phyloP scores from a whole-genome alignment of 2,113 vertebrate species.

The Gasterosteus nipponicus region DNA sequence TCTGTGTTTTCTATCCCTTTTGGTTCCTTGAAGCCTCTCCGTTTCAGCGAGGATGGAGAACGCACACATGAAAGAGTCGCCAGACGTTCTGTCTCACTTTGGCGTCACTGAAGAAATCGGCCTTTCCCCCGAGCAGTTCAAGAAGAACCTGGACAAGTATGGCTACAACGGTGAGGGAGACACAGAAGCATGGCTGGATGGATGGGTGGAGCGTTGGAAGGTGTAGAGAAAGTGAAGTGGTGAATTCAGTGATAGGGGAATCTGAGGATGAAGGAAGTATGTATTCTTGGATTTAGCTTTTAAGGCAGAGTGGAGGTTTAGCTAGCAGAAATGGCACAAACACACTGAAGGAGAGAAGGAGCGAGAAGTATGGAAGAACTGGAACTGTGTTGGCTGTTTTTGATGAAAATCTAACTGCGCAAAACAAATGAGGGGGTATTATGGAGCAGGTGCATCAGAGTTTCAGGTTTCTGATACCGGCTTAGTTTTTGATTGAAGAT shows the following conservation, averaged over 20 bases:
- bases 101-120: constrained; percentile 86
- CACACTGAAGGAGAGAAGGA: constrained; percentile 6
- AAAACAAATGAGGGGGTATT: constrained; percentile 34
- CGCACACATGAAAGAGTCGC: constrained; percentile 83
- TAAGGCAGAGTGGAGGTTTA: constrained; percentile 9
- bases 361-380: neutral
- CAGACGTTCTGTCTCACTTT: constrained; percentile 87
- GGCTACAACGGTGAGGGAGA: constrained; percentile 89
- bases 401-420: constrained; percentile 35
- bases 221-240: constrained; percentile 5
- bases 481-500: constrained; percentile 23
- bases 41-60: constrained; percentile 86
- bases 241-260: constrained; percentile 16
- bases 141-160: constrained; percentile 87
- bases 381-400: constrained; percentile 15
- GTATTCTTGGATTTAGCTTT: constrained; percentile 16
- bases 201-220: constrained; percentile 16
- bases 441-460: constrained; percentile 53
- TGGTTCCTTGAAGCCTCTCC: constrained; percentile 72
- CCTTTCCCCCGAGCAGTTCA: constrained; percentile 87
- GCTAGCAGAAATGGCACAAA: neutral
- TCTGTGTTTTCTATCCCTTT: constrained; percentile 46
- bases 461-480: constrained; percentile 40
- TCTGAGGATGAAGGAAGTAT: constrained; percentile 12
- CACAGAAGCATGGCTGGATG: neutral